Evolutionary conservation across 2,888 invertebrate genomes (phyloP).

Genomic region (Plagiodera versicolora): DNA sequence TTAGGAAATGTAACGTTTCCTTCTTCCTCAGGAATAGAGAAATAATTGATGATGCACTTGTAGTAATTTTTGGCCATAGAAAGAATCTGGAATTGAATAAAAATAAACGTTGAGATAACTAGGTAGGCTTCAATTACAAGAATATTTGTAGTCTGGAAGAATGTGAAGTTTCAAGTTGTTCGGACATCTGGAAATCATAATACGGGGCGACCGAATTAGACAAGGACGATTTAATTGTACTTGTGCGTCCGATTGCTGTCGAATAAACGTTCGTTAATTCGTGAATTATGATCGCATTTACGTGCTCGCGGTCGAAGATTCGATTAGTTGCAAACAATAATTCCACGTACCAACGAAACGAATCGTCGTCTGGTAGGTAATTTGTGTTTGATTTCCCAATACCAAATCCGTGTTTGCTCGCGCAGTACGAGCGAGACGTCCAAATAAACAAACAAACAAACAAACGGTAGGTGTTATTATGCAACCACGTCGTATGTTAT

Average conservation of each 20-base stretch:
- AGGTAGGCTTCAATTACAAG: too few relatives aligned
- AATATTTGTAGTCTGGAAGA: too few relatives aligned
- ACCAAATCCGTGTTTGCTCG: background rate
- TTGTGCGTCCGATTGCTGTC: constrained; percentile 26
- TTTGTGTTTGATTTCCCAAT: constrained; percentile 17
- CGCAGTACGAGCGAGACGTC: background rate
- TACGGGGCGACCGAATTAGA: too few relatives aligned
- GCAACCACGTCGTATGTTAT: too few relatives aligned
- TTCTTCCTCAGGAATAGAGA: background rate
- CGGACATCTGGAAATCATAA: too few relatives aligned
- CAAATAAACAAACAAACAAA: background rate
- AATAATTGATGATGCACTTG: background rate
- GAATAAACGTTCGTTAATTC: constrained; percentile 32
- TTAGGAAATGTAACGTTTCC: background rate
- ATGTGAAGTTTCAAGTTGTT: too few relatives aligned
- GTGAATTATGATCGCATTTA: constrained; percentile 32
- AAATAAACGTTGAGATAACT: too few relatives aligned
- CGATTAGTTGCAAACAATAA: constrained; percentile 26
- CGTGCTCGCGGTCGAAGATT: constrained; percentile 17
- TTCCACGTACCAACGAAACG: constrained; percentile 20
- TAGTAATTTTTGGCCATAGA: too few relatives aligned
- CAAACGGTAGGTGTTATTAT: too few relatives aligned
- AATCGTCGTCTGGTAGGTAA: constrained; percentile 21
- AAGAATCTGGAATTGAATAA: too few relatives aligned
- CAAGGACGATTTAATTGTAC: too few relatives aligned